Conservation (phyloP, 2,888 invertebrate genomes). For the Drosophila longiperda region DNA sequence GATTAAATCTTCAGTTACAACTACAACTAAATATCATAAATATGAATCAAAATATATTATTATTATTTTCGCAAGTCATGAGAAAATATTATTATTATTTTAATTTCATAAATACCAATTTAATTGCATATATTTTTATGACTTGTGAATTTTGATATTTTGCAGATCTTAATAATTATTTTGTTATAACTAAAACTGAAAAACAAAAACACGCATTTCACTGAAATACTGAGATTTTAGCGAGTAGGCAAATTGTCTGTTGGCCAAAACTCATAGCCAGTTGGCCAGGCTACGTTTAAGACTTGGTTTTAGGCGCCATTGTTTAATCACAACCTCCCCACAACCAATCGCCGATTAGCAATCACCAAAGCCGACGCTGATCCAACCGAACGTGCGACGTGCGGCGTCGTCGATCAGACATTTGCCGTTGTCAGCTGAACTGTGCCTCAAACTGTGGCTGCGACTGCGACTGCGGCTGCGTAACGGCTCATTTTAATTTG, state of each 20-base stretch:
- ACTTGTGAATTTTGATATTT: neutral
- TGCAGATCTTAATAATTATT: neutral
- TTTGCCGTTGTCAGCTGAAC: slow-evolving; percentile 29
- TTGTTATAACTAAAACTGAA: neutral
- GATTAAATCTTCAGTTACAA: neutral
- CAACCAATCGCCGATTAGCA: neutral
- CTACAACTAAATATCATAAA: no score
- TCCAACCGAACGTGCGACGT: neutral
- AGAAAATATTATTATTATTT: neutral
- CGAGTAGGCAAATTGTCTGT: neutral
- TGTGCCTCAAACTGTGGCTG: neutral
- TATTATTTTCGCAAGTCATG: no score
- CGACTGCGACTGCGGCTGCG: slow-evolving; percentile 27
- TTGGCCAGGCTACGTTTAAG: neutral
- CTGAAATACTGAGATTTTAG: neutral
- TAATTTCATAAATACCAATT: no score
- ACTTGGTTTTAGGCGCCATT: slow-evolving; percentile 4
- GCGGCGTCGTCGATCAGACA: slow-evolving; percentile 9
- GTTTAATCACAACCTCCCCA: neutral
- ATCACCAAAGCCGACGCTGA: neutral
- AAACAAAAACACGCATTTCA: neutral
- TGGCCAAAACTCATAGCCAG: neutral
- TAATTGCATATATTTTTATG: neutral
- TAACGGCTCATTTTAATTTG: slow-evolving; percentile 66
- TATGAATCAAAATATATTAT: no score